phyloP scores from a whole-genome alignment of 64 coral and sea anemone genomes.

The Orbicella faveolata region DNA sequence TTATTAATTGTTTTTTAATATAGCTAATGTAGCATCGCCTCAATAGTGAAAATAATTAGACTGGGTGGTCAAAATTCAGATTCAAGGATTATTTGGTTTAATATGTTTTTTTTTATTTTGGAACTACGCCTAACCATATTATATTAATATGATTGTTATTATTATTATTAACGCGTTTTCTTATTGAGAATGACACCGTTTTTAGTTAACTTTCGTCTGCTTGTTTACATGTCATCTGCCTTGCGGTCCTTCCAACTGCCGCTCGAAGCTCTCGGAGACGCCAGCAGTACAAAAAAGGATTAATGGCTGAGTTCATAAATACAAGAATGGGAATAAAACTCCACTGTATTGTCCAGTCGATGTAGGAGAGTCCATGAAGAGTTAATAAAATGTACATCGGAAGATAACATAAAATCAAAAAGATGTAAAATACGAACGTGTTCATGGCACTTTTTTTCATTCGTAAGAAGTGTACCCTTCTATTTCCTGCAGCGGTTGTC shows the following conservation, averaged over 20 bases:
- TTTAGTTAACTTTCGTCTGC: too few species aligned
- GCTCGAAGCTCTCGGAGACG: neutral
- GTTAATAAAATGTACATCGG: constrained; percentile 1
- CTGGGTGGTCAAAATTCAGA: too few species aligned
- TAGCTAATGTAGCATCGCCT: too few species aligned
- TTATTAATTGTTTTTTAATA: too few species aligned
- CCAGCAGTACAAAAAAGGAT: constrained; percentile 2
- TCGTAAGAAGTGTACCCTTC: neutral
- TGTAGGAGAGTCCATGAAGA: neutral
- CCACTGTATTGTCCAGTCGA: neutral
- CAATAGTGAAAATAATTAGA: too few species aligned
- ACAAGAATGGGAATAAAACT: neutral
- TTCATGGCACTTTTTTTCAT: constrained; percentile 2
- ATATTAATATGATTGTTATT: too few species aligned
- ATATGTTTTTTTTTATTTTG: too few species aligned
- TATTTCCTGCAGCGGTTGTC: neutral
- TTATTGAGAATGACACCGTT: too few species aligned
- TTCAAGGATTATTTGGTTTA: too few species aligned
- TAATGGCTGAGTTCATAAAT: neutral
- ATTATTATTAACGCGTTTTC: too few species aligned
- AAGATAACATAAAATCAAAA: neutral
- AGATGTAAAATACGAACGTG: constrained; percentile 8
- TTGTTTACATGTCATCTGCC: neutral
- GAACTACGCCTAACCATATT: too few species aligned
- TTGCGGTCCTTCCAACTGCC: neutral